Base-by-base conservation (phyloP, 2,797 vertebrate species). In the Aphelocoma californica region DNA sequence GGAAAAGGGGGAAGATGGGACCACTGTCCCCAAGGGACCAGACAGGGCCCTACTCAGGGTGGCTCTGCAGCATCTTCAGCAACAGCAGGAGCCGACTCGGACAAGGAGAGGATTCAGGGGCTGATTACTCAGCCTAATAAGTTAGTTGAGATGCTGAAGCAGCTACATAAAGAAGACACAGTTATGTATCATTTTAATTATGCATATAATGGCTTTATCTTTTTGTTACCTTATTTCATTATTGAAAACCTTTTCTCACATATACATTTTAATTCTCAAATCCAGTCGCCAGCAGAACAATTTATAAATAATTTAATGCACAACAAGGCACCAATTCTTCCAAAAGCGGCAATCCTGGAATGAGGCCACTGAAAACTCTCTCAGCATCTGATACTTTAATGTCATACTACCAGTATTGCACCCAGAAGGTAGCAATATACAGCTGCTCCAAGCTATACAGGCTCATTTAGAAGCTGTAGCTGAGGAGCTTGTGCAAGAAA, bases 141-240 rank as follows among this genome's bases (percentile, higher is more conserved):
- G 29, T 77, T 75, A 65, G 29, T 15, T 24, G 86, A 84, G 83
- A 66, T 69, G 66, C 86, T 86, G 73, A 88, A 95, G 66, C 73
- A 80, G 32, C 83, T 79, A 86, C 29, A 23, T 66, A 66, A 84
- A 92, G 73, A 86, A 78, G 51, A 84, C 31, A 58, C 4, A 60
- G 66, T 70, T 81, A 90, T 88, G 74, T 25, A 81, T 86, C 29
- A 93, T 70, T 94, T 95, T 92, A 95, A 95, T 93, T 93, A 93
- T 77, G 48, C 78, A 64, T 84, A 69, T 65, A 90, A 90, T 75
- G 51, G 57, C 54, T 90, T 88, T 79, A 72, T 81, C 70, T 92
- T 86, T 94, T 73, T 73, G 73, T 70, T 92, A 53, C 70, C 88
- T 93, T 92, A 93, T 79, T 95, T 90, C 86, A 88, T 88, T 93